Conservation (phyloP, 2,797 vertebrate genomes). For the Eulemur rubriventer region DNA sequence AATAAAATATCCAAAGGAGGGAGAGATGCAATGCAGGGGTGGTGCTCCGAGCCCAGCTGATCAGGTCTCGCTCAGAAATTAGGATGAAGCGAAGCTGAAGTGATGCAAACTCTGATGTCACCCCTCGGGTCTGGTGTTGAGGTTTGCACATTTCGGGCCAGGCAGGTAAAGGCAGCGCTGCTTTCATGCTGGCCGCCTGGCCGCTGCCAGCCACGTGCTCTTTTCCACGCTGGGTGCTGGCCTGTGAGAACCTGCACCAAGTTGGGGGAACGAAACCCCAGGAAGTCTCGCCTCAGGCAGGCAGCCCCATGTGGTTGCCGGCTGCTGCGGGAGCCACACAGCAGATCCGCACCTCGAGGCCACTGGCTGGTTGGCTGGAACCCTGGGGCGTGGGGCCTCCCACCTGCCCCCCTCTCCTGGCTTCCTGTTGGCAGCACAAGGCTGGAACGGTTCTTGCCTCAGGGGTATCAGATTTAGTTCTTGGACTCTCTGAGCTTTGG, state of each 20-base stretch:
- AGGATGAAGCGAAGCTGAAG: neutral
- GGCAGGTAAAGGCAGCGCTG: neutral
- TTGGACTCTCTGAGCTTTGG: neutral
- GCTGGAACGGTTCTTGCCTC: neutral
- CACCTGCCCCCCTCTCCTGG: neutral
- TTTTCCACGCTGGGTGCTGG: neutral
- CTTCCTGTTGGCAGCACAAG: neutral
- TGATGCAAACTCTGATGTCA: neutral
- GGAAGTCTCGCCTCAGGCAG: neutral
- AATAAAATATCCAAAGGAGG: neutral
- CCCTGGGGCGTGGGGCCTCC: fast-evolving
- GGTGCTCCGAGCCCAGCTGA: neutral
- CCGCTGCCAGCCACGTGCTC: neutral
- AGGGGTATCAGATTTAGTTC: neutral
- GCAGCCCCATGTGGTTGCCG: neutral
- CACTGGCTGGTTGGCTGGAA: fast-evolving
- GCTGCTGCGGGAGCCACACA: neutral
- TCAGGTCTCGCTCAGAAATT: neutral
- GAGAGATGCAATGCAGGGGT: neutral
- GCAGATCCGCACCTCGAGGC: neutral
- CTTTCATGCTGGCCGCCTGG: neutral
- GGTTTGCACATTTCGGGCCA: neutral
- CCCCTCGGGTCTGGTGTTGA: neutral
- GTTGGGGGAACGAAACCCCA: too few species aligned
- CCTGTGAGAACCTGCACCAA: too few species aligned